Conservation (phyloP, 2,797 vertebrate species). For the Sarcoramphus papa region DNA sequence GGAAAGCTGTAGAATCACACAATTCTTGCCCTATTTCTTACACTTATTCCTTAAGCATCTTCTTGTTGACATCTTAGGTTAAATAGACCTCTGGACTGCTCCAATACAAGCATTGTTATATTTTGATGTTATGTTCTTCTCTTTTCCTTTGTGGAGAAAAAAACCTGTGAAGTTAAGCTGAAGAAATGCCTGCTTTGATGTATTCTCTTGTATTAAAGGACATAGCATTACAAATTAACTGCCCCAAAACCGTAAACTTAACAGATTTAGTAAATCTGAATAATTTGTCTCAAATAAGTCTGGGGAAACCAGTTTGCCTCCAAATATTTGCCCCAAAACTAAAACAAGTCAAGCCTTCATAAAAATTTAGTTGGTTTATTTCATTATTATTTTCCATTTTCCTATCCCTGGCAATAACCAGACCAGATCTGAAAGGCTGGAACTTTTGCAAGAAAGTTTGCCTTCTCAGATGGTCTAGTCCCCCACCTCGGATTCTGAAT, state of each 20-base stretch:
- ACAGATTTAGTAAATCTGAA: background rate
- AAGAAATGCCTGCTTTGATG: background rate
- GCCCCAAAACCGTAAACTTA: background rate
- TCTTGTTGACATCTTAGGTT: background rate
- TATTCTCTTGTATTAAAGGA: background rate
- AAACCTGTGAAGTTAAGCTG: background rate
- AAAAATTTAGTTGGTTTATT: background rate
- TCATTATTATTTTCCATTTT: background rate
- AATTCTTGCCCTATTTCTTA: background rate
- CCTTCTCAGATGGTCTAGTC: background rate
- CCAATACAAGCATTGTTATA: background rate
- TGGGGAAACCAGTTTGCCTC: background rate
- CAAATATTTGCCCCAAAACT: background rate
- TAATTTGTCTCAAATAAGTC: background rate
- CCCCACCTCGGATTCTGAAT: background rate
- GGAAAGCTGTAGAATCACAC: background rate
- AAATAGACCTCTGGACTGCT: background rate
- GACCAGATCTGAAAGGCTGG: background rate
- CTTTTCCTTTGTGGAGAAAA: background rate
- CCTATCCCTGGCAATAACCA: background rate
- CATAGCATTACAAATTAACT: background rate
- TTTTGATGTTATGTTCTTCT: background rate
- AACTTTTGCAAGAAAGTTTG: background rate
- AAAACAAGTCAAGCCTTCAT: background rate
- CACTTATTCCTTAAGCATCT: background rate